These are phyloP conservation scores for Ameiurus melas DNA, from an alignment of 2,113 vertebrate genomes.

Conservation along the genomic window DNA sequence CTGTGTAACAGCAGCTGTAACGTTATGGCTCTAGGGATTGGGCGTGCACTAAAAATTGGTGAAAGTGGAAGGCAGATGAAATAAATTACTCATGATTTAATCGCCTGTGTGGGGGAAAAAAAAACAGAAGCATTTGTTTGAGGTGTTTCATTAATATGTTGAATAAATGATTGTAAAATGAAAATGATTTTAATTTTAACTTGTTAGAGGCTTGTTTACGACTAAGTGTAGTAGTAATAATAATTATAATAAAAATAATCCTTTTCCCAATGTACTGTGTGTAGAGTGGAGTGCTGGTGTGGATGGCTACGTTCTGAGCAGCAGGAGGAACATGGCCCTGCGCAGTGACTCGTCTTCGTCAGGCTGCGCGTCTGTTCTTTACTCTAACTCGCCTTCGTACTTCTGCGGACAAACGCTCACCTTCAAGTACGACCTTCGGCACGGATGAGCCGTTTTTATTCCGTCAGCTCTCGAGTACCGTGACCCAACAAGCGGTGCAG, in stretches of 20 bases:
- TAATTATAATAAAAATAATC: neutral
- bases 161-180: neutral
- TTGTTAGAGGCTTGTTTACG: neutral
- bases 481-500: neutral
- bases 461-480: neutral
- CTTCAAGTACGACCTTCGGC: slow-evolving; percentile 79
- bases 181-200: neutral
- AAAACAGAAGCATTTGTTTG: neutral
- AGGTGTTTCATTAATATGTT: neutral
- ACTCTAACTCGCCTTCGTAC: slow-evolving; percentile 89
- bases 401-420: slow-evolving; percentile 93
- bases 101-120: neutral
- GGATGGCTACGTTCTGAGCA: slow-evolving; percentile 95
- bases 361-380: slow-evolving; percentile 77
- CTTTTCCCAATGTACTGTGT: neutral
- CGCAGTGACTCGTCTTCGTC: slow-evolving; percentile 81
- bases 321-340: slow-evolving; percentile 90
- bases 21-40: neutral
- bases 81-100: neutral
- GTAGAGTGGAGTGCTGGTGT: slow-evolving; percentile 87
- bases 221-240: neutral
- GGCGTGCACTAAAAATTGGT: neutral
- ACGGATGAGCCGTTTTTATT: neutral
- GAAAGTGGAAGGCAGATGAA: neutral
- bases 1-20: neutral